phyloP scores from a whole-genome alignment of 2,113 vertebrate genomes.

The Dinomys branickii region DNA sequence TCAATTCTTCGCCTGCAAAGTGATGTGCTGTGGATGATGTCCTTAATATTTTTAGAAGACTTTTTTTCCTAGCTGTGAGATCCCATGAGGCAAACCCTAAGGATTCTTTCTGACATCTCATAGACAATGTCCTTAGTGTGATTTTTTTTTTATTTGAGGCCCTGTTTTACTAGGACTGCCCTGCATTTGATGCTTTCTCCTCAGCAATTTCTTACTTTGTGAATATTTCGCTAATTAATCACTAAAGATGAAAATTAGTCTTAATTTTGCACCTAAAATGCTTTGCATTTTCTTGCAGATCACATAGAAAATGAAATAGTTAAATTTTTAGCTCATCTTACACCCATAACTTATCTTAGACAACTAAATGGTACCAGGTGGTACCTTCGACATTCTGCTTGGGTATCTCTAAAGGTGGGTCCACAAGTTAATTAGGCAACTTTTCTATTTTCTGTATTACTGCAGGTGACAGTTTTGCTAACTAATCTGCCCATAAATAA shows the following conservation, averaged over 20 bases:
- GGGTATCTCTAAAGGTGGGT: not conserved
- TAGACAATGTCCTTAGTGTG: not conserved
- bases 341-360: not conserved
- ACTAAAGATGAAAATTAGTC: not conserved
- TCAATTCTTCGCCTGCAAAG: not conserved
- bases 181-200: not conserved
- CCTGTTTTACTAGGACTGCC: not conserved
- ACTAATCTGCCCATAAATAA: not conserved
- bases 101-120: not conserved
- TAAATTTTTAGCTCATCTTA: conserved; percentile 16
- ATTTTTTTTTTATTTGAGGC: not conserved
- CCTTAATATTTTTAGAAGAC: not conserved
- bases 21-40: not conserved
- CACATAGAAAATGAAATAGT: not conserved
- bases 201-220: not conserved
- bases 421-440: conserved; percentile 11
- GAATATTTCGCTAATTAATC: not conserved
- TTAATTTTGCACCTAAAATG: not conserved
- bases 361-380: not conserved
- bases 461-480: conserved; percentile 34
- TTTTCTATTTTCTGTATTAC: conserved; percentile 35
- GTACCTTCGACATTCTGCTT: not conserved
- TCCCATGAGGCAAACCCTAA: not conserved
- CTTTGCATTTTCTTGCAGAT: conserved; percentile 49
- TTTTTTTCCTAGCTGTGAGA: not conserved